phyloP scores from a whole-genome alignment of 1,140 invertebrate genomes.

The Meloidogyne floridensis region DNA sequence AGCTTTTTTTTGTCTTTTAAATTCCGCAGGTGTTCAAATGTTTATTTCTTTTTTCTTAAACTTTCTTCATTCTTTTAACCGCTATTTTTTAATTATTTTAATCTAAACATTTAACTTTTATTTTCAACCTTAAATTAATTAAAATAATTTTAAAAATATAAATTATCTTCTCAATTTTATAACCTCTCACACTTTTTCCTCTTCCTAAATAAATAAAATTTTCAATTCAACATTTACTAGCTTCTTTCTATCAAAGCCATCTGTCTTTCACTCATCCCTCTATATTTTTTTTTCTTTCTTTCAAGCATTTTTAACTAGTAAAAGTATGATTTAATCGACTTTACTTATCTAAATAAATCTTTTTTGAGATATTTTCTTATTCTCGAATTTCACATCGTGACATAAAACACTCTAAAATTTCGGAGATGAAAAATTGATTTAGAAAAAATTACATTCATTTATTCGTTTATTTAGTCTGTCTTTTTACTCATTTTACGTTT shows the following conservation, averaged over 20 bases:
- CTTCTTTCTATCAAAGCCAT: not conserved
- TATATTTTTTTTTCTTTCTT: not conserved
- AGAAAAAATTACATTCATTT: too few species aligned
- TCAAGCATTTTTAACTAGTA: not conserved
- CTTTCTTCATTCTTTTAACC: too few species aligned
- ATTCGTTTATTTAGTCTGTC: too few species aligned
- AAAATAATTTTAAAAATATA: not conserved
- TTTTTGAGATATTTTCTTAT: conserved; percentile 14
- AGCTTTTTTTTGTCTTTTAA: too few species aligned
- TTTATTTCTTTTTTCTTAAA: too few species aligned
- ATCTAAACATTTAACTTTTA: too few species aligned
- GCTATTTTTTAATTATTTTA: too few species aligned
- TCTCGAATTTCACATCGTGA: not conserved
- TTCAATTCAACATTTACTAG: not conserved
- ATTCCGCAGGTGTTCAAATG: too few species aligned
- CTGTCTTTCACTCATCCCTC: not conserved
- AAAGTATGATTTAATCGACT: not conserved
- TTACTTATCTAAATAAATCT: not conserved
- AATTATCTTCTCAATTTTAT: not conserved
- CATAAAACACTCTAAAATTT: too few species aligned
- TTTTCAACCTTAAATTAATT: too few species aligned
- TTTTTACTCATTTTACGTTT: too few species aligned
- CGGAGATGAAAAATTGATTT: too few species aligned
- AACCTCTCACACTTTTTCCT: not conserved
- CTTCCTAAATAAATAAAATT: not conserved